Evolutionary conservation across 2,888 invertebrate species (phyloP), one percentile per base, ranked within the genome.

Genomic region (Eupelmus urozonus): DNA sequence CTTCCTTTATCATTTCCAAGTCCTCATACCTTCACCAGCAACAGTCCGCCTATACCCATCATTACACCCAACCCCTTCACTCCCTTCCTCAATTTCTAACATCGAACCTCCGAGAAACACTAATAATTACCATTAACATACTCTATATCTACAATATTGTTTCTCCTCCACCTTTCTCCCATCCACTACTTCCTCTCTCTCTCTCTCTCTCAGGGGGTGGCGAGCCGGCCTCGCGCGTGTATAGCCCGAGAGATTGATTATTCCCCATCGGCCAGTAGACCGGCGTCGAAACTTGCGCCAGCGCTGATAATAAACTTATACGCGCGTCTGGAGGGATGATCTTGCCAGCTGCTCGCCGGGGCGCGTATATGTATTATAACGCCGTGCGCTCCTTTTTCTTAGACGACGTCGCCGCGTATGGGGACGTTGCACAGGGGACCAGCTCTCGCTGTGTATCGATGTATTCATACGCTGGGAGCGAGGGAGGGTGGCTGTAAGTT

Each of bases 231-330:
- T 53, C 16, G 23, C 13, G 23, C 29, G 23, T n/a, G 25, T 60
- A 49, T 45, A 49, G 34, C 27, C 82, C 83, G 82, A 87, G 88
- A 87, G 88, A 88, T 88, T 88, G 88, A 88, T 88, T 88, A 88
- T 88, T 86, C 88, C 88, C 88, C 86, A 86, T 88, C 85, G 87
- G 86, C 85, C 84, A 83, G 83, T 83, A 82, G 83, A 81, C 83
- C 83, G 81, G 84, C 83, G 75, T 62, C 79, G 80, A 84, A 86
- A 87, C 85, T 87, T 86, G 80, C 20, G 25, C 45, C 1, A 34
- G 42, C 20, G 11, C 63, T 66, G 76, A 79, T 79, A 73, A 76
- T 79, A 76, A 79, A 79, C 76, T 79, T 76, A 57, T 66, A 67
- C 59, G 67, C 23, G 65, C 65, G 65, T 69, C 63, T 65, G 27